These are phyloP conservation scores for Falco naumanni DNA, from an alignment of 2,797 vertebrate genomes.

Conservation along the genomic window DNA sequence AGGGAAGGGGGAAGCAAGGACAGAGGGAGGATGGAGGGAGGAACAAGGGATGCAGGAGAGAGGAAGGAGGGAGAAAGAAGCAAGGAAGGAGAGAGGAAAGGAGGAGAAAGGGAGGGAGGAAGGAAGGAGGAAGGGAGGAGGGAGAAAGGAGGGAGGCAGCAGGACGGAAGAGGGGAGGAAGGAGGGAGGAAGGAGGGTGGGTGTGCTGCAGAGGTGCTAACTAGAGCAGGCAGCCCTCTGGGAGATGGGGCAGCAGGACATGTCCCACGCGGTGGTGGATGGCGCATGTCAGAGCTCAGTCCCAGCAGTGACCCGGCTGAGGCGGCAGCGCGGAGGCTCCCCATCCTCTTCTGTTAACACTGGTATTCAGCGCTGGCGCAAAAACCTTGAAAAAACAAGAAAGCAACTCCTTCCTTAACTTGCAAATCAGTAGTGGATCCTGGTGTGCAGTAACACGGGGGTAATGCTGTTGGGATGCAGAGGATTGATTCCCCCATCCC, in stretches of 20 bases:
- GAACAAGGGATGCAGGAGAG: background rate
- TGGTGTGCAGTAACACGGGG: background rate
- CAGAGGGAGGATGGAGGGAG: background rate
- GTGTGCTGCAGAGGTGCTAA: background rate
- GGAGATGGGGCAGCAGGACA: background rate
- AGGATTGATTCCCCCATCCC: background rate
- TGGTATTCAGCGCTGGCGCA: background rate
- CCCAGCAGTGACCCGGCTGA: background rate
- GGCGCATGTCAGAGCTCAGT: fast-evolving
- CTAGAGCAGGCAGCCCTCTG: background rate
- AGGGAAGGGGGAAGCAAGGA: too few relatives aligned
- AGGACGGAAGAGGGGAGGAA: background rate
- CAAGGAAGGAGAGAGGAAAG: too few relatives aligned
- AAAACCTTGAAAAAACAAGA: background rate
- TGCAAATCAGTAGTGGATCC: background rate
- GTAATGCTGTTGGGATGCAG: background rate
- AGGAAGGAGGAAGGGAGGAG: too few relatives aligned
- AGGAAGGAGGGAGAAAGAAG: background rate
- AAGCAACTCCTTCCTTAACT: background rate
- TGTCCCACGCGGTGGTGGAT: background rate
- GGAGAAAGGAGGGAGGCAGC: background rate
- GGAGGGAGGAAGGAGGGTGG: too few relatives aligned
- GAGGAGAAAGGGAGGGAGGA: too few relatives aligned
- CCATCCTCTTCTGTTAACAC: fast-evolving
- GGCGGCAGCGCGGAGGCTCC: fast-evolving